Percentiles rank a stretch among this genome's conserved stretches.
phyloP scores from a whole-genome alignment of 2,888 invertebrate genomes.

The Amblyjoppa fuscipennis region DNA sequence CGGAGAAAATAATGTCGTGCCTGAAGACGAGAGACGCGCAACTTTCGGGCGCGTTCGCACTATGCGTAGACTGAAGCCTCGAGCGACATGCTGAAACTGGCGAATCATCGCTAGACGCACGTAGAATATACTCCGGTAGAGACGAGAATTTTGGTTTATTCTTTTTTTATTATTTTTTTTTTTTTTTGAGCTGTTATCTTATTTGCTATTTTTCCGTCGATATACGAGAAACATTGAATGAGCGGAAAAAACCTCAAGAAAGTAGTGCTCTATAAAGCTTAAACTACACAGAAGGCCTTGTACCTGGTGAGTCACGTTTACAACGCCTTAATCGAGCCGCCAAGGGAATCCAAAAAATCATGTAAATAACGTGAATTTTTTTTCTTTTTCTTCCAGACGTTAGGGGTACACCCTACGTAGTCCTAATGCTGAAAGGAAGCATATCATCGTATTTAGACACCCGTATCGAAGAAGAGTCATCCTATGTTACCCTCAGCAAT shows the following conservation, averaged over 20 bases:
- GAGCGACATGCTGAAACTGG: slow-evolving; percentile 32
- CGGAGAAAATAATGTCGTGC: slow-evolving; percentile 36
- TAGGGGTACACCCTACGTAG: slow-evolving; percentile 81
- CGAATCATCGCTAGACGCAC: slow-evolving; percentile 18
- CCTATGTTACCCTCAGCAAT: slow-evolving; percentile 83
- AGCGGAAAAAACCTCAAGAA: slow-evolving; percentile 26
- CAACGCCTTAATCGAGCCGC: background rate
- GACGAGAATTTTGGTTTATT: background rate
- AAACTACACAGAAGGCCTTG: slow-evolving; percentile 62
- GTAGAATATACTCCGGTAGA: slow-evolving; percentile 19
- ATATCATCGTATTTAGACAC: slow-evolving; percentile 82
- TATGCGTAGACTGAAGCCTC: slow-evolving; percentile 2
- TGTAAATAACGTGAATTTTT: background rate
- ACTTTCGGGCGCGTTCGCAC: slow-evolving; percentile 18
- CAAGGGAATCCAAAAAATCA: background rate
- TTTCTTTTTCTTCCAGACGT: slow-evolving; percentile 47
- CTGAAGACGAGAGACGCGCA: slow-evolving; percentile 17
- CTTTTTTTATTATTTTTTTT: background rate
- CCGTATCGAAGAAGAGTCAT: slow-evolving; percentile 83
- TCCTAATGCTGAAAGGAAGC: slow-evolving; percentile 85
- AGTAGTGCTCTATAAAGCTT: slow-evolving; percentile 38
- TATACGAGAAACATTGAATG: background rate
- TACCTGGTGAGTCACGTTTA: slow-evolving; percentile 64
- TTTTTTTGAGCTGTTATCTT: background rate
- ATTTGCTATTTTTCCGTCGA: background rate